A percentile compares a stretch with the other conserved stretches of the same genome.
Conservation (phyloP, 2,888 invertebrate species). For the Caenorhabditis macrosperma region DNA sequence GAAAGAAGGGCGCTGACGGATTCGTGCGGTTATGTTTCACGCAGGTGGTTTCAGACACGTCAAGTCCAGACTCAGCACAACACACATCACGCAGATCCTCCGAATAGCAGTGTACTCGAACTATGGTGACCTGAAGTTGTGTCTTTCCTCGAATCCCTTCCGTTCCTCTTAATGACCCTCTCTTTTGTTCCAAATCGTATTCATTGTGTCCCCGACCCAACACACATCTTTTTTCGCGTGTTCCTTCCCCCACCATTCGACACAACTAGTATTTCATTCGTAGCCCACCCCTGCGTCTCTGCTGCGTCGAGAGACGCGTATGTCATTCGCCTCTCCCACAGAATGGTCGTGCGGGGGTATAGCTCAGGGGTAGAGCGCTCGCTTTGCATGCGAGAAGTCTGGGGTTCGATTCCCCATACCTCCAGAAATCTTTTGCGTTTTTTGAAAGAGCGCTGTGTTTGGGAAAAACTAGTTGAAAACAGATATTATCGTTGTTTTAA, state of each 20-base stretch:
- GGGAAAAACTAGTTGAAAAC: neutral
- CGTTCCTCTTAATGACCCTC: no score
- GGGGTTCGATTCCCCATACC: slow-evolving; percentile 78
- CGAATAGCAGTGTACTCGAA: neutral
- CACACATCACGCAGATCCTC: neutral
- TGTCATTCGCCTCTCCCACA: neutral
- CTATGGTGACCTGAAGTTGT: slow-evolving; percentile 1
- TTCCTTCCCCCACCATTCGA: neutral
- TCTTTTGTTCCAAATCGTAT: neutral
- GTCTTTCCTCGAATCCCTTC: neutral
- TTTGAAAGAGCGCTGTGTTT: neutral
- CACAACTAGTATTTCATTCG: neutral
- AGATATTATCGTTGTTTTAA: no score
- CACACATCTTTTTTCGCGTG: neutral
- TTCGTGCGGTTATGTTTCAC: neutral
- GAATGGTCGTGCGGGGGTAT: slow-evolving; percentile 64
- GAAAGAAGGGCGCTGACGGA: neutral
- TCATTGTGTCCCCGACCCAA: neutral
- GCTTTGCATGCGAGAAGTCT: slow-evolving; percentile 80
- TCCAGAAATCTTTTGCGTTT: slow-evolving; percentile 60
- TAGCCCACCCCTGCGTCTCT: slow-evolving; percentile 13
- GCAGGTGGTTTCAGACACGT: slow-evolving; percentile 24
- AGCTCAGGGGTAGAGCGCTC: slow-evolving; percentile 80
- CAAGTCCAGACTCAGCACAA: slow-evolving; percentile 18
- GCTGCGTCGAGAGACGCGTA: neutral